Evolutionary conservation across 1,140 invertebrate species (phyloP).

Genomic region (Drosophila persimilis): DNA sequence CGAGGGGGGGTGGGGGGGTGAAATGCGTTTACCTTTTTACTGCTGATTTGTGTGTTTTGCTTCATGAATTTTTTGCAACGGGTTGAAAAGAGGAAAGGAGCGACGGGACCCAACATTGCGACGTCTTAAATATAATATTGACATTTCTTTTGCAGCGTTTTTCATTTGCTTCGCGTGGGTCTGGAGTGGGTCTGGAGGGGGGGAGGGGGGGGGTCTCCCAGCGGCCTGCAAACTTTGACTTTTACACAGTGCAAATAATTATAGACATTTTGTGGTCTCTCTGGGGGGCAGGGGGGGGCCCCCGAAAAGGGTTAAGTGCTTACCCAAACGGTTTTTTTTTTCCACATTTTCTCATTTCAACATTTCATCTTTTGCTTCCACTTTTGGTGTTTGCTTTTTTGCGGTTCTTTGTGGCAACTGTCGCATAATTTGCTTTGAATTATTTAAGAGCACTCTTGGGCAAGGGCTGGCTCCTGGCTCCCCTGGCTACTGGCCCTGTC

Average conservation of each 20-base stretch:
- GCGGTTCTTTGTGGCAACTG: conserved; percentile 65
- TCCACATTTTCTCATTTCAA: conserved; percentile 19
- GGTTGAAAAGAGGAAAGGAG: conserved; percentile 14
- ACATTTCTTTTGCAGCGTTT: conserved; percentile 69
- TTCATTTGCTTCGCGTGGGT: conserved; percentile 16
- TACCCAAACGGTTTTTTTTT: conserved; percentile 58
- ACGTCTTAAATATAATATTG: conserved; percentile 80
- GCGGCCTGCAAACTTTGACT: conserved; percentile 69
- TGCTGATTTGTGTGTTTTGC: conserved; percentile 77
- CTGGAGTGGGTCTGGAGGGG: neutral
- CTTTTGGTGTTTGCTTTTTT: conserved; percentile 3
- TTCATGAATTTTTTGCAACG: conserved; percentile 69
- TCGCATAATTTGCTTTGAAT: conserved; percentile 81
- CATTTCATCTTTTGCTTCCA: too few relatives aligned
- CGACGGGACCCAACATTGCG: conserved; percentile 37
- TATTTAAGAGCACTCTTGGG: conserved; percentile 65
- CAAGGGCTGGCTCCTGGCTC: conserved; percentile 12
- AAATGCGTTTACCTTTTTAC: conserved; percentile 74
- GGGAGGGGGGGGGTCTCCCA: neutral
- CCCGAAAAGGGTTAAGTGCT: conserved; percentile 76
- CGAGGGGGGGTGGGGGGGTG: neutral
- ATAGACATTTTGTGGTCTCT: conserved; percentile 59
- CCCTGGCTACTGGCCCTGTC: neutral
- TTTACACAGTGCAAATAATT: conserved; percentile 75
- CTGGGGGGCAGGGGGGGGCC: conserved; percentile 14